phyloP scores from a whole-genome alignment of 2,797 vertebrate genomes.

The Choloepus didactylus region DNA sequence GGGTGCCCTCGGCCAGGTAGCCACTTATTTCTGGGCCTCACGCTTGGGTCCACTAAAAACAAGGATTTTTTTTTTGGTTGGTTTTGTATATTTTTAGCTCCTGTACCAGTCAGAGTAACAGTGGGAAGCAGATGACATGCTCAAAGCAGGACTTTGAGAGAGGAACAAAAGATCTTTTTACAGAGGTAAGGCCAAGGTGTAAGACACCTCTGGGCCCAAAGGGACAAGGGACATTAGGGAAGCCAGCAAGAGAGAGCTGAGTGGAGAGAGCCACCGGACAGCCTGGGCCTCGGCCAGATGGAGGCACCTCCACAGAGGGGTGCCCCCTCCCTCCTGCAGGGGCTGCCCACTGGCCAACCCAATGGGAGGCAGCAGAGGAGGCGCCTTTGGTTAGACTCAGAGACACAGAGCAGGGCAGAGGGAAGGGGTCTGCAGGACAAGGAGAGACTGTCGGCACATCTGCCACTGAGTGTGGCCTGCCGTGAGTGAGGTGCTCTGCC shows the following conservation, averaged over 20 bases:
- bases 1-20: neutral
- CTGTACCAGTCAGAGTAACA: neutral
- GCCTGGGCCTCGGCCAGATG: neutral
- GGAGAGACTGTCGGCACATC: neutral
- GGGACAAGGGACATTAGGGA: neutral
- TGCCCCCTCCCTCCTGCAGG: neutral
- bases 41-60: neutral
- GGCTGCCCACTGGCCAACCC: rapidly evolving
- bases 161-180: neutral
- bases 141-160: neutral
- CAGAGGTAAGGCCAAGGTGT: neutral
- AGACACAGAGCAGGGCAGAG: neutral
- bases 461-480: too few species aligned
- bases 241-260: neutral
- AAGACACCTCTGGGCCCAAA: neutral
- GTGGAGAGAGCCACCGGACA: neutral
- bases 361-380: neutral
- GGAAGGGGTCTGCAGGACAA: neutral
- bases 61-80: neutral
- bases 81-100: neutral
- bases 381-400: neutral
- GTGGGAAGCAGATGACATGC: neutral
- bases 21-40: neutral
- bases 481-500: neutral
- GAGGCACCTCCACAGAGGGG: neutral